These are phyloP conservation scores for Prolemur simus DNA, from an alignment of 2,113 vertebrate genomes.

Conservation along the genomic window DNA sequence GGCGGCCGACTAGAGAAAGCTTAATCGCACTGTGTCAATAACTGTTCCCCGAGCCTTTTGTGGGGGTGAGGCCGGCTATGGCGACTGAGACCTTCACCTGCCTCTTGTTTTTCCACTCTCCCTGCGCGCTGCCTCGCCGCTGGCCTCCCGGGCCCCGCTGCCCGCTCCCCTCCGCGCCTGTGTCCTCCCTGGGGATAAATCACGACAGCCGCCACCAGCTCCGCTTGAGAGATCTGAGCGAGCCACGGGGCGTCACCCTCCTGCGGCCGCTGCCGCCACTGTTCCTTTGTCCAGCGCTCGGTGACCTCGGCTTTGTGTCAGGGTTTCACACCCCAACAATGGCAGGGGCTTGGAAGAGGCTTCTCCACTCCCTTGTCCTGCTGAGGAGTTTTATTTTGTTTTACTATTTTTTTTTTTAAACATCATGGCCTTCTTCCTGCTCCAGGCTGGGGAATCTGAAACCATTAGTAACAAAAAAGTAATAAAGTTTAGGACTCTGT, in stretches of 20 bases:
- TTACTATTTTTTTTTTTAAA: background rate
- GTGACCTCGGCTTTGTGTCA: constrained; percentile 47
- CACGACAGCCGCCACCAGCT: background rate
- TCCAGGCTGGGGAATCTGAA: constrained; percentile 36
- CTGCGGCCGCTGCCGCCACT: constrained; percentile 2
- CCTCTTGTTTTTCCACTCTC: background rate
- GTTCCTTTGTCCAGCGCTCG: constrained; percentile 14
- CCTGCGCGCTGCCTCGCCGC: accelerated
- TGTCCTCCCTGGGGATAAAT: background rate
- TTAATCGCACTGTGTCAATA: background rate
- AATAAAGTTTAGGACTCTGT: constrained; percentile 21
- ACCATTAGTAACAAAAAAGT: background rate
- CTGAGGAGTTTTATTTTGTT: constrained; percentile 52
- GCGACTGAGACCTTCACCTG: background rate
- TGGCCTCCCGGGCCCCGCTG: background rate
- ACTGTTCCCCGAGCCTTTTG: background rate
- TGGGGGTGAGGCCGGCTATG: background rate
- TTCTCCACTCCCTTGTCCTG: constrained; percentile 40
- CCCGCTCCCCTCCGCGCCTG: background rate
- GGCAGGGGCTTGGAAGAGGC: background rate
- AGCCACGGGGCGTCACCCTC: constrained; percentile 19
- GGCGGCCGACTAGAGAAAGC: background rate
- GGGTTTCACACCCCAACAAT: constrained; percentile 50
- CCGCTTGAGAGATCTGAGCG: constrained; percentile 56
- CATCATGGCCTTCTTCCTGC: constrained; percentile 36